phyloP scores from a whole-genome alignment of 2,113 vertebrate species.

The Bos taurus region DNA sequence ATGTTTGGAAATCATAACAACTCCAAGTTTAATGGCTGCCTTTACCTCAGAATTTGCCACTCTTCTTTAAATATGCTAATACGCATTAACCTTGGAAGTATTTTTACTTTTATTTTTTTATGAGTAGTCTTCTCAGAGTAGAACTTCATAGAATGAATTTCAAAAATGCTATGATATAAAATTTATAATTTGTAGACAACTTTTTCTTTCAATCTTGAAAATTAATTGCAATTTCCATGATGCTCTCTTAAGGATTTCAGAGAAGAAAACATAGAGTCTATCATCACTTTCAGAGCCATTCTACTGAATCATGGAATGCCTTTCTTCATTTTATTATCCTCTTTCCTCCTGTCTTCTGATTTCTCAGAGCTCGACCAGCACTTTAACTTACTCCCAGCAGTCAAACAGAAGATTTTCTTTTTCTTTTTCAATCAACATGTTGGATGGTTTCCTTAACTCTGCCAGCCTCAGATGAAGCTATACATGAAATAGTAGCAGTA shows the following conservation, averaged over 20 bases:
- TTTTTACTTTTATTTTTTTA: background rate
- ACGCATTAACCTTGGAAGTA: background rate
- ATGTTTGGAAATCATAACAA: background rate
- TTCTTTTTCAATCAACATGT: background rate
- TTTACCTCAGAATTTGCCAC: background rate
- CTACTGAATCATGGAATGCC: background rate
- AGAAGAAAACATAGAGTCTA: background rate
- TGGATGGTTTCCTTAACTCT: background rate
- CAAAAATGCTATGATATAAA: background rate
- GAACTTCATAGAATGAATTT: background rate
- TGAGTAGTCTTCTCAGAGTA: background rate
- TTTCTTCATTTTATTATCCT: background rate
- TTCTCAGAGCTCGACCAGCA: background rate
- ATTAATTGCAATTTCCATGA: background rate
- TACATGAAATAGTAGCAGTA: background rate
- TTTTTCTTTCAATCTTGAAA: conserved; percentile 25
- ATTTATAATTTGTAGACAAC: background rate
- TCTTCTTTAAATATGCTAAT: background rate
- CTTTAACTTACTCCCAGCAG: background rate
- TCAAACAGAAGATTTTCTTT: background rate
- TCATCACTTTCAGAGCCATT: background rate
- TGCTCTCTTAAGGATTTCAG: background rate
- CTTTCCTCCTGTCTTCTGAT: background rate
- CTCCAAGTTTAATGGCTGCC: background rate
- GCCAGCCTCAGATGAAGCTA: background rate